Percentiles rank a stretch among this genome's conserved stretches.
Conservation (phyloP, 2,113 vertebrate genomes). For the Reinhardtius hippoglossoides region DNA sequence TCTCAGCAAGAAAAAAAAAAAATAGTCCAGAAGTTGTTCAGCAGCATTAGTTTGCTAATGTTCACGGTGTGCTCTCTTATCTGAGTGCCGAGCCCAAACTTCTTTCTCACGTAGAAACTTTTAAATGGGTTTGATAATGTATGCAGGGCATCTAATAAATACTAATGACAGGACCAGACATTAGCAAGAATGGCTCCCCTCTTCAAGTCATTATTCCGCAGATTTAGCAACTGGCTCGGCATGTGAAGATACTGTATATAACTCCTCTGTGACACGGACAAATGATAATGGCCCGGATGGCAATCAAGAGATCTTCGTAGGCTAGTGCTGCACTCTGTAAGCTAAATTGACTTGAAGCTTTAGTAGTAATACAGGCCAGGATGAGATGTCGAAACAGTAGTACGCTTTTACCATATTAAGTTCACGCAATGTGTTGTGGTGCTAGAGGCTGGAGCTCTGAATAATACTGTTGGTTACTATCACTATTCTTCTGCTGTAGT, state of each 20-base stretch:
- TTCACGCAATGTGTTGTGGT: constrained; percentile 34
- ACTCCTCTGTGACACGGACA: constrained; percentile 64
- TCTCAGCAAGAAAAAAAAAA: constrained; percentile 20
- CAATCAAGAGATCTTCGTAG: constrained; percentile 66
- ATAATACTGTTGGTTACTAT: constrained; percentile 49
- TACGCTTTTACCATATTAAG: constrained; percentile 23
- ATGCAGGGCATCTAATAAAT: constrained; percentile 68
- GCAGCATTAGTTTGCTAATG: constrained; percentile 31
- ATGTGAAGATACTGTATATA: constrained; percentile 52
- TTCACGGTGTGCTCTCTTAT: constrained; percentile 26
- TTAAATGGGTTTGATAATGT: constrained; percentile 71
- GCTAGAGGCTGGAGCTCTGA: constrained; percentile 43
- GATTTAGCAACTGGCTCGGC: constrained; percentile 57
- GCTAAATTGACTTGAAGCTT: constrained; percentile 30
- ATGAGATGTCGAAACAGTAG: constrained; percentile 17
- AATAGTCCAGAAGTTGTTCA: constrained; percentile 13
- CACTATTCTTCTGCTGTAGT: constrained; percentile 36
- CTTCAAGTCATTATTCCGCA: constrained; percentile 64
- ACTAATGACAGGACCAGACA: constrained; percentile 71
- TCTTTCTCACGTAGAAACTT: constrained; percentile 59
- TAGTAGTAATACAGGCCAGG: background rate
- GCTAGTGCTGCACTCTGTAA: constrained; percentile 32
- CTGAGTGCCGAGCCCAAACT: constrained; percentile 35
- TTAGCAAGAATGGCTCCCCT: constrained; percentile 58
- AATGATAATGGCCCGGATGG: constrained; percentile 66